Percentiles rank a stretch among this genome's conserved stretches.
These are phyloP conservation scores for Ptychobarbus kaznakovi DNA, from an alignment of 2,797 vertebrate genomes.

Conservation along the genomic window DNA sequence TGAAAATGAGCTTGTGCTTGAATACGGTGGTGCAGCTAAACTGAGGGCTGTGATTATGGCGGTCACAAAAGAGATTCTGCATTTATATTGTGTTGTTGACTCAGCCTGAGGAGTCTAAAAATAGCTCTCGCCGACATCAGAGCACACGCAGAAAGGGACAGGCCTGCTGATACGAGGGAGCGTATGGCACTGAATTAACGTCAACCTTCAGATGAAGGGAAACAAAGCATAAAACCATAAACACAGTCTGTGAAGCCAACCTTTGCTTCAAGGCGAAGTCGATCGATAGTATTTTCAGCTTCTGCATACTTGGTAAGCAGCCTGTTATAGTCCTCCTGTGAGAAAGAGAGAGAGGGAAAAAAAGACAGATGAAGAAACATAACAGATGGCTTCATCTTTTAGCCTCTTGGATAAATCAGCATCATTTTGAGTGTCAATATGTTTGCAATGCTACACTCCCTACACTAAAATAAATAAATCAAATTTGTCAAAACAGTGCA, in stretches of 20 bases:
- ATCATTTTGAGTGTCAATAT: background rate
- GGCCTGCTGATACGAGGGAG: background rate
- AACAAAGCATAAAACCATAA: conserved; percentile 5
- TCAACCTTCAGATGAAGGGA: background rate
- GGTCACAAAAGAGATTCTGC: conserved; percentile 23
- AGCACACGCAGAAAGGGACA: conserved; percentile 28
- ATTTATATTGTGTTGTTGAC: conserved; percentile 40
- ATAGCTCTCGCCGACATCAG: conserved; percentile 38
- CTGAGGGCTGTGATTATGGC: conserved; percentile 12
- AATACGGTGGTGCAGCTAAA: background rate
- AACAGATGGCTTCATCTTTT: background rate
- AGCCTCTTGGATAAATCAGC: background rate
- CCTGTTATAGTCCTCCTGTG: conserved; percentile 89
- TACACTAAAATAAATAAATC: too few relatives aligned
- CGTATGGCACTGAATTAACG: background rate
- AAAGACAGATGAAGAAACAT: background rate
- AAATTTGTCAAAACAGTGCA: background rate
- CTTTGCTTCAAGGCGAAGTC: conserved; percentile 90
- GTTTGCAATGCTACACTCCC: background rate
- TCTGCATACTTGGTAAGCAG: conserved; percentile 93
- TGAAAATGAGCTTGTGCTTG: conserved; percentile 7
- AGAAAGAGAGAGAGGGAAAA: conserved; percentile 10
- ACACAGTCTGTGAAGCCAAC: conserved; percentile 69
- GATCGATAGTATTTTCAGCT: conserved; percentile 95
- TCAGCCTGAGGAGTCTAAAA: conserved; percentile 51